Base-by-base conservation (phyloP, 2,113 vertebrate species). In the Beaufortia kweichowensis region DNA sequence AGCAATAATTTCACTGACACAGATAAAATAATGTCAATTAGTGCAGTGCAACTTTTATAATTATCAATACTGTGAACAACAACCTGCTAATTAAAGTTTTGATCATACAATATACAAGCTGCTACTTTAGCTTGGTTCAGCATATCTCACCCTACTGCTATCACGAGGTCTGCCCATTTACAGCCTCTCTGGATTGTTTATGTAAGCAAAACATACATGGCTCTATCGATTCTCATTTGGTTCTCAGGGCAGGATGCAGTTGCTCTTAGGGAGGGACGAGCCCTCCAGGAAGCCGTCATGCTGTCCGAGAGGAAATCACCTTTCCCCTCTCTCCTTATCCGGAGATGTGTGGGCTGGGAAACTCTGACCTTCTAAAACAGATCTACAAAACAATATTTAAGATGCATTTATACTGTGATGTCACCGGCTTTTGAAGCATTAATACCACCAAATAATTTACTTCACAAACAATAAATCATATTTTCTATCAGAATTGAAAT, bases 241-340 rank as follows among this genome's bases (percentile, higher is more conserved):
- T 53, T 50, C 62, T 66, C 39, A 31, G 17, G 24, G 41, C 26
- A 73, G 66, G 60, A 80, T 78, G 76, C 67, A 65, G 55, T 68
- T 56, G 43, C 31, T 56, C 39, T 68, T 62, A 29, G 24, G 57
- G 55, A 75, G 48, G 48, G 64, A 71, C n/a, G 66, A 67, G 62
- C 28, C 75, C 62, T 73, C 39, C 79, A 82, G 77, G 83, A 84
- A 84, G 73, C 63, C 35, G 69, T 67, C 68, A 76, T 77, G 74
- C 68, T 75, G 59, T 79, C 63, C 59, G 19, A 82, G 39, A 84
- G 83, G 83, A 84, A 79, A 78, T 80, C 50, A 75, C 75, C 76
- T 81, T 67, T 68, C 31, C 24, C 53, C 53, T 23, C 50, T 19
- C 39, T 50, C 55, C 50, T 57, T 29, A 60, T 50, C 75, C 55